Base-by-base conservation (phyloP, 2,888 invertebrate species). In the Brenthis hecate region DNA sequence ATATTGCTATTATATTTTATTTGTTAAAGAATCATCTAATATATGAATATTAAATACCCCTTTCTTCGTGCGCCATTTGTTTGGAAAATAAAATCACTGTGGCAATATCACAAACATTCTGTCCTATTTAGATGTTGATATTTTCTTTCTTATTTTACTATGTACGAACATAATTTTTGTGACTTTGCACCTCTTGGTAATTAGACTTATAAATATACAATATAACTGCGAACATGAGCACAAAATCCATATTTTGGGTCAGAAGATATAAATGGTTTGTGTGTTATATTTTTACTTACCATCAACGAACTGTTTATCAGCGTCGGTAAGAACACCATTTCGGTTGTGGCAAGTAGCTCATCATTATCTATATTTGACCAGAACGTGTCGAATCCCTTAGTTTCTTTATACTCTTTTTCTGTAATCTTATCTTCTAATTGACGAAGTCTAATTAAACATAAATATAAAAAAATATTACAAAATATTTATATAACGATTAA, bases 291-390 rank as follows among this genome's bases (percentile, higher is more conserved):
- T 13, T 53, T 58, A 8, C 73, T 66, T 72, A 80, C 80, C 76
- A 76, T 72, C 43, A 58, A 58, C 5, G 72, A 68, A 23, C 62
- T 74, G 32, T 66, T 77, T 1, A 75, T 73, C 8, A 82, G 73
- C 23, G 87, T 85, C n/a, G 82, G 78, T 64, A 85, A 48, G 47
- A 80, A 73, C 13, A 85, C 79, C 57, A 85, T 72, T n/a, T 85
- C 85, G 8, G 79, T 77, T 0, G 85, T 83, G 1, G 83, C 85
- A 11, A 79, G 69, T 3, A 89, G 76, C 71, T 89, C 89, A 23
- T 89, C 88, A 0, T 78, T 67, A 14, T 84, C 84, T 6, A 84
- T 77, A 28, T 81, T 72, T 0, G 79, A 77, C 69, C 82, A 82
- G 58, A 86, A 84, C 8, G 76, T 79, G 0, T 72, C 69, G 14